These are phyloP conservation scores for Albula glossodonta DNA, from an alignment of 2,113 vertebrate species.

Conservation along the genomic window DNA sequence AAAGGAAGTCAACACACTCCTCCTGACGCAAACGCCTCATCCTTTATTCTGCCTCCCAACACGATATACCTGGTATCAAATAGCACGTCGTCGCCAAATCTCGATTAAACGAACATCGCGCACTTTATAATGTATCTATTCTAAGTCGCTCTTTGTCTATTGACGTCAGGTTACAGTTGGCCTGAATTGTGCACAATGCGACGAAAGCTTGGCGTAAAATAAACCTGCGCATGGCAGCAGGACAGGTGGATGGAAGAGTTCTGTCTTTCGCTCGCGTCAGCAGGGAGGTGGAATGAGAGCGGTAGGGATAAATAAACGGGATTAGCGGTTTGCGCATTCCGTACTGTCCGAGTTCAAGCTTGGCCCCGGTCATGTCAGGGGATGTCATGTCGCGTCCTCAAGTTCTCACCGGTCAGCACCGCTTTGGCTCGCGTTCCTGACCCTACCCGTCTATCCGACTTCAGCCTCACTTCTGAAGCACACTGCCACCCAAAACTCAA, in stretches of 20 bases:
- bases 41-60: background rate
- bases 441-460: background rate
- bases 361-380: background rate
- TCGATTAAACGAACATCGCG: background rate
- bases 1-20: background rate
- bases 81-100: background rate
- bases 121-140: background rate
- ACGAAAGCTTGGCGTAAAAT: background rate
- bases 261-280: background rate
- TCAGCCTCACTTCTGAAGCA: background rate
- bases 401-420: background rate
- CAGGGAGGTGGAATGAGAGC: background rate
- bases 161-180: background rate
- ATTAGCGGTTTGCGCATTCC: background rate
- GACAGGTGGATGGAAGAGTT: background rate
- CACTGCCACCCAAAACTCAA: background rate
- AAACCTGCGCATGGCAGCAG: background rate
- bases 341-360: background rate
- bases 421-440: background rate
- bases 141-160: background rate
- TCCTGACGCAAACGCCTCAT: background rate
- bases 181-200: background rate
- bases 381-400: background rate
- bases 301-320: background rate
- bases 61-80: background rate